Evolutionary conservation across 1,140 invertebrate genomes (phyloP).

Genomic region (Sesamia nonagrioides): DNA sequence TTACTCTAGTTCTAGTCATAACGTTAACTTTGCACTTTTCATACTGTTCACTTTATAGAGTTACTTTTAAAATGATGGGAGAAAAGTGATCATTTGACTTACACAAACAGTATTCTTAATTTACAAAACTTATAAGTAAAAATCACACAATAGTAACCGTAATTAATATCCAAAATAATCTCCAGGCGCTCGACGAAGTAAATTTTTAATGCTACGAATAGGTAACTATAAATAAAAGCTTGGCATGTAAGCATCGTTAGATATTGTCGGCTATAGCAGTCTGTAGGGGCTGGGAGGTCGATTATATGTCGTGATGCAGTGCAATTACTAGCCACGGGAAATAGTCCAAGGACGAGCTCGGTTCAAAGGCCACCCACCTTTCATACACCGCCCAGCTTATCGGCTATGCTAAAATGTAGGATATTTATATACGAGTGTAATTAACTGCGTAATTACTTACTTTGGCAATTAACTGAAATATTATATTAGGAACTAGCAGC

Average conservation of each 20-base stretch:
- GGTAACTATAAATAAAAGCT: background rate
- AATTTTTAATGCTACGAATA: background rate
- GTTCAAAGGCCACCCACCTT: conserved; percentile 61
- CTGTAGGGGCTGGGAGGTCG: conserved; percentile 54
- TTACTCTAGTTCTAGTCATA: no score
- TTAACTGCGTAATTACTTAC: conserved; percentile 31
- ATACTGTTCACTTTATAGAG: no score
- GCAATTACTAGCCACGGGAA: conserved; percentile 74
- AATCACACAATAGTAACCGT: no score
- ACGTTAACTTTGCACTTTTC: background rate
- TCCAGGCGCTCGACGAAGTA: no score
- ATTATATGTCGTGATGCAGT: conserved; percentile 74
- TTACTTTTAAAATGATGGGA: no score
- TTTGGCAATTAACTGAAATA: conserved; percentile 12
- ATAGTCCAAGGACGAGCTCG: conserved; percentile 78
- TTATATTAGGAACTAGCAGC: background rate
- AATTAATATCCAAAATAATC: no score
- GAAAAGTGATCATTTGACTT: no score
- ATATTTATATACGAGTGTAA: conserved; percentile 27
- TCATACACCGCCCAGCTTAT: conserved; percentile 36
- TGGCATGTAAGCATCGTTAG: conserved; percentile 3
- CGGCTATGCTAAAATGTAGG: conserved; percentile 28
- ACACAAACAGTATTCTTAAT: no score
- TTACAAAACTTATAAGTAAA: no score
- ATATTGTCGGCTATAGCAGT: conserved; percentile 50